These are phyloP conservation scores for Ormyrus pomaceus DNA, from an alignment of 2,888 invertebrate genomes.

Conservation along the genomic window DNA sequence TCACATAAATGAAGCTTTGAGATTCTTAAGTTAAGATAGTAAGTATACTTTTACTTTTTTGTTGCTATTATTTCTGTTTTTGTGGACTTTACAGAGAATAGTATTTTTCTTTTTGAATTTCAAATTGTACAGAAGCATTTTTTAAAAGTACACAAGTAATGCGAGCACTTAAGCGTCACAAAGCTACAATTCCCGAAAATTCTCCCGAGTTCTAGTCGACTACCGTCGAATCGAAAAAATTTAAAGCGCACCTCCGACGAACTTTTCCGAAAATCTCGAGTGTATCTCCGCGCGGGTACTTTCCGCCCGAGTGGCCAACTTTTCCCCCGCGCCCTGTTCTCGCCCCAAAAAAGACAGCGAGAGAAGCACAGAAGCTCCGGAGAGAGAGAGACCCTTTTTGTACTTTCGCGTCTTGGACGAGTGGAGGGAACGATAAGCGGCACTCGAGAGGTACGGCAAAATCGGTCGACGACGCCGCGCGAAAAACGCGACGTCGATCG, in stretches of 20 bases:
- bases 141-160: too few species aligned
- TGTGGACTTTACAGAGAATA: too few species aligned
- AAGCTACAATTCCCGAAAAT: too few species aligned
- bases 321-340: background rate
- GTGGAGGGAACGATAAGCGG: slow-evolving; percentile 23
- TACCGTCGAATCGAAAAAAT: background rate
- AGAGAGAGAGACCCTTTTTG: background rate
- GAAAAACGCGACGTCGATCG: slow-evolving; percentile 44
- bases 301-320: slow-evolving; percentile 26
- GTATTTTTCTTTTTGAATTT: too few species aligned
- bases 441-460: slow-evolving; percentile 18
- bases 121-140: too few species aligned
- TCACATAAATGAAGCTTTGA: too few species aligned
- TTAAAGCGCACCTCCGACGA: background rate
- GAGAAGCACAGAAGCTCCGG: background rate
- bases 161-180: too few species aligned
- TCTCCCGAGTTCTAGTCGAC: too few species aligned
- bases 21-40: too few species aligned
- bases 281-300: background rate
- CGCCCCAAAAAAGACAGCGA: background rate
- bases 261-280: slow-evolving; percentile 9
- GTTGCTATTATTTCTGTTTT: too few species aligned
- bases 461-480: slow-evolving; percentile 40
- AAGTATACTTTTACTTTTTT: too few species aligned
- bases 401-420: background rate